Percentiles rank a stretch among this genome's conserved stretches.
These are phyloP conservation scores for Tortricodes alternella DNA, from an alignment of 2,888 invertebrate genomes.

Conservation along the genomic window DNA sequence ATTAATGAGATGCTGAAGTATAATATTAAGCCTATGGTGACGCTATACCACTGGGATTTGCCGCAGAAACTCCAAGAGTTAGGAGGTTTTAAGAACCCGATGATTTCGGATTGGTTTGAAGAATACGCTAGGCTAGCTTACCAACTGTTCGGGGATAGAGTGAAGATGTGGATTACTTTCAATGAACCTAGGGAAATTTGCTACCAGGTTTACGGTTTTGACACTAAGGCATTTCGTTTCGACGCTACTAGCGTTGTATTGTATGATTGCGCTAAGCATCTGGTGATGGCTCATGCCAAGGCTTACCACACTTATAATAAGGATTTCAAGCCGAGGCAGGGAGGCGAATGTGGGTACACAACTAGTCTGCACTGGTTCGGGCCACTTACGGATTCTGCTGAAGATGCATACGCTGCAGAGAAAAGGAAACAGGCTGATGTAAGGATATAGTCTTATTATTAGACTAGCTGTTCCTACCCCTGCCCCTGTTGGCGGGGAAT, in stretches of 20 bases:
- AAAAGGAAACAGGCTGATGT: conserved; percentile 44
- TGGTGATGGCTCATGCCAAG: conserved; percentile 80
- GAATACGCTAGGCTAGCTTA: conserved; percentile 74
- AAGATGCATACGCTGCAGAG: conserved; percentile 50
- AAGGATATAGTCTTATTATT: no score
- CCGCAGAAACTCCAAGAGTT: conserved; percentile 78
- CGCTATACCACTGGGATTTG: conserved; percentile 81
- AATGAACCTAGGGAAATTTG: conserved; percentile 63
- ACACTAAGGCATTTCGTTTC: conserved; percentile 49
- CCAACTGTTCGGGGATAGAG: conserved; percentile 59
- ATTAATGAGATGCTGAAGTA: conserved; percentile 84
- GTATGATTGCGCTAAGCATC: conserved; percentile 76
- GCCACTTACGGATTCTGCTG: conserved; percentile 41
- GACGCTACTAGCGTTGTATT: conserved; percentile 61
- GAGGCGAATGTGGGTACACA: conserved; percentile 45
- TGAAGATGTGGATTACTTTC: conserved; percentile 67
- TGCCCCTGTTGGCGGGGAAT: no score
- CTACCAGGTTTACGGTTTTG: conserved; percentile 22
- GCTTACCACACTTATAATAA: conserved; percentile 76
- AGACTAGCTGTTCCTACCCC: no score
- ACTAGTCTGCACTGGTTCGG: conserved; percentile 42
- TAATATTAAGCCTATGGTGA: conserved; percentile 83
- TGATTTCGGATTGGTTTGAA: conserved; percentile 70
- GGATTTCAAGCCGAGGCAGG: conserved; percentile 54
- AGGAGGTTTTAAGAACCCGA: conserved; percentile 76